Evolutionary conservation across 2,888 invertebrate species (phyloP).

Genomic region (Blera fallax): DNA sequence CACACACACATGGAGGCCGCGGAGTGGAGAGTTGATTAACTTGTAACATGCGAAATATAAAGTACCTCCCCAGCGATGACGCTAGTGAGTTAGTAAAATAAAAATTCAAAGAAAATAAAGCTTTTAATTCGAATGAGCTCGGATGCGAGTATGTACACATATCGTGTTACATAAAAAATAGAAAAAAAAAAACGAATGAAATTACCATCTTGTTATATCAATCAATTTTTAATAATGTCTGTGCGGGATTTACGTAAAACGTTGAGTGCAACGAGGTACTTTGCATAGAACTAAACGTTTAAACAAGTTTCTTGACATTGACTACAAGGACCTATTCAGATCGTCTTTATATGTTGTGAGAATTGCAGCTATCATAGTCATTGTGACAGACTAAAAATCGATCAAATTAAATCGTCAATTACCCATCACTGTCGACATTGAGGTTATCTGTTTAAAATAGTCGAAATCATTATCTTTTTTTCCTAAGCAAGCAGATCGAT

Average conservation of each 20-base stretch:
- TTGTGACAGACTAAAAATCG: too few relatives aligned
- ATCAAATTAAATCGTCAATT: too few relatives aligned
- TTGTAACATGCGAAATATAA: slow-evolving; percentile 56
- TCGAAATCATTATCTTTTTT: too few relatives aligned
- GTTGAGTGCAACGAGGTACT: too few relatives aligned
- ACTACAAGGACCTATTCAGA: too few relatives aligned
- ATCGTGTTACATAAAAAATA: slow-evolving; percentile 5
- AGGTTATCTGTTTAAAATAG: too few relatives aligned
- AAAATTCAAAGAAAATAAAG: not conserved
- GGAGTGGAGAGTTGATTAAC: slow-evolving; percentile 29
- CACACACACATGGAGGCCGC: not conserved
- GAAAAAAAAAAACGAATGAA: slow-evolving; percentile 4
- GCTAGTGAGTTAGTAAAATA: slow-evolving; percentile 14
- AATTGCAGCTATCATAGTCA: too few relatives aligned
- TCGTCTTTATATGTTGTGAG: too few relatives aligned
- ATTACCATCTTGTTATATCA: slow-evolving; percentile 38
- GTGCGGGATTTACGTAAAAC: not conserved
- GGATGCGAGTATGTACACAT: not conserved
- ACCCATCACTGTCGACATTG: too few relatives aligned
- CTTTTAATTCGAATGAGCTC: slow-evolving; percentile 7
- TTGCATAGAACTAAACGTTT: too few relatives aligned
- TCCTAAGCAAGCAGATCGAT: too few relatives aligned
- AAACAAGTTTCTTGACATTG: too few relatives aligned
- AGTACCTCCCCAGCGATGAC: not conserved
- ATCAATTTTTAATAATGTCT: not conserved